Conservation (phyloP, 64 coral and sea anemone genomes). For the Astreopora myriophthalma region DNA sequence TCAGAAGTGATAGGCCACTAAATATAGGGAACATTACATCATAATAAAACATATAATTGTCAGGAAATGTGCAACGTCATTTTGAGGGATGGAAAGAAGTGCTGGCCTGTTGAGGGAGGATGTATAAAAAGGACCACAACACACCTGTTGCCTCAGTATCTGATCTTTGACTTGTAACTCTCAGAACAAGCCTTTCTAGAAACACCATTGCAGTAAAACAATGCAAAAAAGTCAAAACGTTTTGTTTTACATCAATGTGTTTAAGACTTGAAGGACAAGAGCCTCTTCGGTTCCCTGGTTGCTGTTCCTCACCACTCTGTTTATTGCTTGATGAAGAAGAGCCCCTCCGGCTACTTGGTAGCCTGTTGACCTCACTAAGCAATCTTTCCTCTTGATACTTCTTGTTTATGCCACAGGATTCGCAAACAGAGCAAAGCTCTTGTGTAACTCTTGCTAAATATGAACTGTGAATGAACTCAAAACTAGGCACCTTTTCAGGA, state of each 20-base stretch:
- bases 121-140: not conserved
- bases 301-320: not conserved
- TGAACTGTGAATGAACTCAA: constrained; percentile 68
- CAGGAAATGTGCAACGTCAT: too few species aligned
- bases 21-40: too few species aligned
- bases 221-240: not conserved
- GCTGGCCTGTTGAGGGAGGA: too few species aligned
- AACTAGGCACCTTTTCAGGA: constrained; percentile 47
- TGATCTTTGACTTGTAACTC: constrained; percentile 17
- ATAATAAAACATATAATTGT: too few species aligned
- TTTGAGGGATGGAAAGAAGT: too few species aligned
- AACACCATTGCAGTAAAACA: not conserved
- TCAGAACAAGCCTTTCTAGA: not conserved
- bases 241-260: not conserved
- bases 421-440: constrained; percentile 66
- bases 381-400: not conserved
- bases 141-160: constrained; percentile 7
- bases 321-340: not conserved
- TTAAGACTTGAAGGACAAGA: not conserved
- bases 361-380: not conserved
- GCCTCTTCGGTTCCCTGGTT: not conserved
- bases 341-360: not conserved
- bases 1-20: too few species aligned
- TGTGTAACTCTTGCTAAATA: constrained; percentile 73
- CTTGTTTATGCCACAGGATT: constrained; percentile 32